Percentiles rank a stretch among this genome's conserved stretches.
phyloP scores from a whole-genome alignment of 2,113 vertebrate genomes.

The Leucopternis melanops region DNA sequence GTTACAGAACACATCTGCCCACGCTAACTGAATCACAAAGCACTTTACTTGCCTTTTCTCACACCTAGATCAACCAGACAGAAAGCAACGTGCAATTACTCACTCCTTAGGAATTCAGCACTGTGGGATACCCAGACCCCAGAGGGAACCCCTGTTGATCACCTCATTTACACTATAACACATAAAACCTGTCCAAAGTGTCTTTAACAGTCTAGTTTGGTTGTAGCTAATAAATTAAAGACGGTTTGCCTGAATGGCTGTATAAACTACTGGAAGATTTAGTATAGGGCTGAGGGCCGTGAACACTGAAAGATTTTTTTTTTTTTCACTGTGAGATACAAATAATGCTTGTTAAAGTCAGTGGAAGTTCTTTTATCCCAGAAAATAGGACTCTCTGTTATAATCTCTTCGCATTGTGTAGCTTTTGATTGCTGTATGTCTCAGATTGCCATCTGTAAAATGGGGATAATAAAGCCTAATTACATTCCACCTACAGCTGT shows the following conservation, averaged over 20 bases:
- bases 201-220: not conserved
- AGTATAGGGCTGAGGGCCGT: not conserved
- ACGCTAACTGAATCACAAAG: not conserved
- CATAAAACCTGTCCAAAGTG: not conserved
- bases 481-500: constrained; percentile 7
- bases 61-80: not conserved
- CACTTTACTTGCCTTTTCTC: not conserved
- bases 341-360: not conserved
- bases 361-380: not conserved
- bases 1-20: not conserved
- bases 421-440: not conserved
- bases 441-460: not conserved
- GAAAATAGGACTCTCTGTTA: not conserved
- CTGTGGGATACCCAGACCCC: not conserved
- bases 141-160: not conserved
- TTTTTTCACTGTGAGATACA: not conserved
- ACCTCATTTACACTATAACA: not conserved
- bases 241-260: not conserved
- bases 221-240: not conserved
- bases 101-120: not conserved
- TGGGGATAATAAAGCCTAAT: constrained; percentile 17
- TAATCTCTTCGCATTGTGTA: not conserved
- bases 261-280: not conserved
- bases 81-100: not conserved
- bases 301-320: not conserved